phyloP scores from a whole-genome alignment of 1,140 invertebrate species.

The Meloidogyne chitwoodi region DNA sequence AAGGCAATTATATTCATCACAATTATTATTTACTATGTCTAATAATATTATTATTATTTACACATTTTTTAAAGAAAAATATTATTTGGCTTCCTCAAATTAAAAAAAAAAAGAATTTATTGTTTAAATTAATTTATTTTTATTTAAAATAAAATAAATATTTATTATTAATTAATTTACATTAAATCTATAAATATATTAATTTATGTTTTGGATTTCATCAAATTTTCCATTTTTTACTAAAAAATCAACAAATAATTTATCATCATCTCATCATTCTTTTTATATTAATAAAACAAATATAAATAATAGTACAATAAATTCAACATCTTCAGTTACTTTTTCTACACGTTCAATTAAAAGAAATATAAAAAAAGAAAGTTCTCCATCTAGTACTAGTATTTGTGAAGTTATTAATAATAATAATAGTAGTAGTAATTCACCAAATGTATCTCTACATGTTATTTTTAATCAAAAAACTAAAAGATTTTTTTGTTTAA shows the following conservation, averaged over 20 bases:
- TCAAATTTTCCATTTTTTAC: neutral
- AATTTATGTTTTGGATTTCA: neutral
- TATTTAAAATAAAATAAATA: too few relatives aligned
- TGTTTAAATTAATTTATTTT: too few relatives aligned
- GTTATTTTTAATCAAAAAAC: neutral
- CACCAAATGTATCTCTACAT: neutral
- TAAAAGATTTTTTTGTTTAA: neutral
- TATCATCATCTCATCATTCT: neutral
- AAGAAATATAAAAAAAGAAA: too few relatives aligned
- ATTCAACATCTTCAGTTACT: neutral
- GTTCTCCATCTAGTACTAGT: neutral
- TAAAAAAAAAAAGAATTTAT: too few relatives aligned
- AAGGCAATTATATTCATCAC: neutral
- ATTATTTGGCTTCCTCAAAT: too few relatives aligned
- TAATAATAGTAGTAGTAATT: neutral
- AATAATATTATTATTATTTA: too few relatives aligned
- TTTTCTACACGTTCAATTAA: neutral
- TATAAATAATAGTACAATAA: neutral
- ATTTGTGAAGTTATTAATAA: neutral
- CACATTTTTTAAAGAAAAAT: too few relatives aligned
- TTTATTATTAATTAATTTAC: neutral
- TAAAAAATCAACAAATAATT: neutral
- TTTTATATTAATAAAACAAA: neutral
- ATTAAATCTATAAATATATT: neutral
- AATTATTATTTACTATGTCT: neutral